These are phyloP conservation scores for Montipora capricornis DNA, from an alignment of 64 coral and sea anemone genomes.

Conservation along the genomic window DNA sequence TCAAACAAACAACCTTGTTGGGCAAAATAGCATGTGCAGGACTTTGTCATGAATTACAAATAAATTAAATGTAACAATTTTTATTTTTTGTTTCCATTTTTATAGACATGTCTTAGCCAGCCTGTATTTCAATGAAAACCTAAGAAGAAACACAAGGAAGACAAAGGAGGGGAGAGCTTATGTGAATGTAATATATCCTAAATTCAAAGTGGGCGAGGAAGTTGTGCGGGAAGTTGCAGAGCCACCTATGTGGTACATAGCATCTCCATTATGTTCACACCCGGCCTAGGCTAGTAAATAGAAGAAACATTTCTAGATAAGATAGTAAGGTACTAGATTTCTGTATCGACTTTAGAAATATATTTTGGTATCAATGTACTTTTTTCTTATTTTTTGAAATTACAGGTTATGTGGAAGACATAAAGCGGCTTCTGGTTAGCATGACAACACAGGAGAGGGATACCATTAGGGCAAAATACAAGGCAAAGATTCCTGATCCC, in stretches of 20 bases:
- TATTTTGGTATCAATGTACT: background rate
- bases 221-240: background rate
- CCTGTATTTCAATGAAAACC: too few relatives aligned
- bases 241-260: background rate
- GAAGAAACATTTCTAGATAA: background rate
- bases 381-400: background rate
- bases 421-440: background rate
- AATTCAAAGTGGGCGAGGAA: conserved; percentile 1
- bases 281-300: too few relatives aligned
- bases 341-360: background rate
- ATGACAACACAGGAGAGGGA: background rate
- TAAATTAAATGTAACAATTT: too few relatives aligned
- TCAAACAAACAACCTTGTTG: too few relatives aligned
- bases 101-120: too few relatives aligned
- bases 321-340: background rate
- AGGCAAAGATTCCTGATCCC: conserved; percentile 27
- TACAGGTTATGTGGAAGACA: conserved; percentile 24
- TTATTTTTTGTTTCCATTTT: too few relatives aligned
- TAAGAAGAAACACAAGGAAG: background rate
- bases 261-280: too few relatives aligned
- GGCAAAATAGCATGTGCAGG: too few relatives aligned
- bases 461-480: background rate
- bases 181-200: background rate
- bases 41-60: too few relatives aligned
- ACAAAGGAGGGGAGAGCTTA: background rate